Conservation (phyloP, 1,140 invertebrate genomes). For the Hyphantria cunea region DNA sequence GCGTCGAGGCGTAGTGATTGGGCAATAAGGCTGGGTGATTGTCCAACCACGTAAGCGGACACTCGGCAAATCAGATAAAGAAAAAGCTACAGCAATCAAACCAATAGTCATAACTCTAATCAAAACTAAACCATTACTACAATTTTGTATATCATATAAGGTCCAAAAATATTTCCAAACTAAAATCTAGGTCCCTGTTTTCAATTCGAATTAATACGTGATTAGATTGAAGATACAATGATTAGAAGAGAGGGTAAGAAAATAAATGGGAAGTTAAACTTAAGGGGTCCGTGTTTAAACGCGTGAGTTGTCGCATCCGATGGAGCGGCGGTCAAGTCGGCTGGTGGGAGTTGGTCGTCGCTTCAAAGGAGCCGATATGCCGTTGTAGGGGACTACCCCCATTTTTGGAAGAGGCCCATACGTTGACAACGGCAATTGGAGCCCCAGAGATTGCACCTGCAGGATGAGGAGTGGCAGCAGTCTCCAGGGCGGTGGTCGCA, state of each 20-base stretch:
- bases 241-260: constrained; percentile 33
- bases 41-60: constrained; percentile 79
- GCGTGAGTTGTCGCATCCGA: constrained; percentile 60
- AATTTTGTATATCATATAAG: constrained; percentile 64
- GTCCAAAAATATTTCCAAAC: constrained; percentile 74
- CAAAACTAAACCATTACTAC: constrained; percentile 35
- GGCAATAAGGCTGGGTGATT: constrained; percentile 82
- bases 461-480: constrained; percentile 93
- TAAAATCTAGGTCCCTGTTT: constrained; percentile 75
- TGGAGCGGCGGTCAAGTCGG: constrained; percentile 60
- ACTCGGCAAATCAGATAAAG: constrained; percentile 69
- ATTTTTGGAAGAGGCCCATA: constrained; percentile 94
- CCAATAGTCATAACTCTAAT: constrained; percentile 29
- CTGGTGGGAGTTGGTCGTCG: constrained; percentile 55
- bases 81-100: constrained; percentile 39
- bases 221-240: constrained; percentile 29
- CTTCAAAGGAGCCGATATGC: constrained; percentile 43
- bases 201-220: constrained; percentile 54
- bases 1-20: constrained; percentile 74
- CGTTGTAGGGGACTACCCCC: constrained; percentile 84
- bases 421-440: constrained; percentile 94
- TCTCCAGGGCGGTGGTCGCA: constrained; percentile 93
- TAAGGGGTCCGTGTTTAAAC: constrained; percentile 64
- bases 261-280: constrained; percentile 48
- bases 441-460: constrained; percentile 95